Percentiles rank a stretch among this genome's conserved stretches.
Conservation (phyloP, 2,797 vertebrate species). For the Masticophis lateralis region DNA sequence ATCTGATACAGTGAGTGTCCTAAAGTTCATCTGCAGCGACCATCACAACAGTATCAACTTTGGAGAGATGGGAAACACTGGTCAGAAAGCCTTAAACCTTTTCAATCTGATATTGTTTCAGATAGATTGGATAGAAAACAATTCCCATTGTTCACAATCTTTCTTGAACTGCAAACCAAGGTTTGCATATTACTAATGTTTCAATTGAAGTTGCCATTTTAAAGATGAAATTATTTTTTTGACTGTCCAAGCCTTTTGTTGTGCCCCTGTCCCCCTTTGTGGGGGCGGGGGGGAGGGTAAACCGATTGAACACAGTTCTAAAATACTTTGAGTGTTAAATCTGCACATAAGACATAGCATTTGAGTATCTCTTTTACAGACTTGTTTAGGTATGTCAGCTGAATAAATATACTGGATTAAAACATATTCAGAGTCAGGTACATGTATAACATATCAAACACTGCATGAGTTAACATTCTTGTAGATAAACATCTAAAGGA, state of each 20-base stretch:
- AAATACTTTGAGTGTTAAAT: neutral
- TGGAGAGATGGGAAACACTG: neutral
- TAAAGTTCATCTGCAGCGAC: neutral
- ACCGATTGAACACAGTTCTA: neutral
- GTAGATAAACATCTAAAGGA: neutral
- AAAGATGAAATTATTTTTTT: neutral
- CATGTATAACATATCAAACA: neutral
- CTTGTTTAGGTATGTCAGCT: neutral
- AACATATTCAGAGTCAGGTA: neutral
- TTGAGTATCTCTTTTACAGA: neutral
- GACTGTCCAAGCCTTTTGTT: neutral
- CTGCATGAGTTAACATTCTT: neutral
- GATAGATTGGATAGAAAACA: neutral
- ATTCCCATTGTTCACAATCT: neutral
- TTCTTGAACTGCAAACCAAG: neutral
- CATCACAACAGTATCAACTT: neutral
- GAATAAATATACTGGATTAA: neutral
- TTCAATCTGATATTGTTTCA: neutral
- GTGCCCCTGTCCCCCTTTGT: neutral
- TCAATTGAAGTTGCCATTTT: neutral
- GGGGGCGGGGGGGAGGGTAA: accelerated
- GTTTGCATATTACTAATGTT: neutral
- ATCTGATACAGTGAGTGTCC: neutral
- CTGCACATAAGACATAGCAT: neutral
- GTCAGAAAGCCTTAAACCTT: neutral